Percentiles rank a stretch among this genome's conserved stretches.
These are phyloP conservation scores for Aspiorhynchus laticeps DNA, from an alignment of 2,113 vertebrate species.

Conservation along the genomic window DNA sequence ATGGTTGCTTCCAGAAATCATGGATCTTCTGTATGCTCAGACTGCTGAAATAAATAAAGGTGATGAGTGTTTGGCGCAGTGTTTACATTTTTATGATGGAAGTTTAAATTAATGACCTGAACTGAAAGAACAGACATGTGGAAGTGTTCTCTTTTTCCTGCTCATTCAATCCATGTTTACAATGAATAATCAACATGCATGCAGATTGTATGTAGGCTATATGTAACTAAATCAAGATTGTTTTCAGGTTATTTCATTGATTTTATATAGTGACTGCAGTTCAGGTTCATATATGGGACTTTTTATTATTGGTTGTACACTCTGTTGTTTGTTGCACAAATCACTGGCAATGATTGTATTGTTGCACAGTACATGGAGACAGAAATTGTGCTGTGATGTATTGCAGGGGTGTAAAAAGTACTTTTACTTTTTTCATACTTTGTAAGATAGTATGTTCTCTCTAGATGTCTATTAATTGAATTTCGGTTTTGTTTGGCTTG, in stretches of 20 bases:
- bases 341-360: neutral
- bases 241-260: conserved; percentile 21
- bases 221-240: conserved; percentile 11
- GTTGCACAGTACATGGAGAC: neutral
- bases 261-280: neutral
- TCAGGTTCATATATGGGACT: neutral
- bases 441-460: neutral
- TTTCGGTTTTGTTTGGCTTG: neutral
- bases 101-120: neutral
- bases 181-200: conserved; percentile 21
- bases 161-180: conserved; percentile 43
- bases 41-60: neutral
- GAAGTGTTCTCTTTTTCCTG: neutral
- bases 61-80: conserved; percentile 15
- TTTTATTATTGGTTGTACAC: neutral
- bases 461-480: neutral
- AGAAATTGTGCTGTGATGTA: neutral
- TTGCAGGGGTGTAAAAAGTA: neutral
- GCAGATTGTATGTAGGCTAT: neutral
- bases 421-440: too few species aligned
- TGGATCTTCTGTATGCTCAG: conserved; percentile 6
- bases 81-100: neutral
- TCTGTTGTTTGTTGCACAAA: neutral
- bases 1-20: conserved; percentile 1
- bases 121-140: neutral